Evolutionary conservation across 1,140 invertebrate species (phyloP).

Genomic region (Cyphomyrmex costatus): DNA sequence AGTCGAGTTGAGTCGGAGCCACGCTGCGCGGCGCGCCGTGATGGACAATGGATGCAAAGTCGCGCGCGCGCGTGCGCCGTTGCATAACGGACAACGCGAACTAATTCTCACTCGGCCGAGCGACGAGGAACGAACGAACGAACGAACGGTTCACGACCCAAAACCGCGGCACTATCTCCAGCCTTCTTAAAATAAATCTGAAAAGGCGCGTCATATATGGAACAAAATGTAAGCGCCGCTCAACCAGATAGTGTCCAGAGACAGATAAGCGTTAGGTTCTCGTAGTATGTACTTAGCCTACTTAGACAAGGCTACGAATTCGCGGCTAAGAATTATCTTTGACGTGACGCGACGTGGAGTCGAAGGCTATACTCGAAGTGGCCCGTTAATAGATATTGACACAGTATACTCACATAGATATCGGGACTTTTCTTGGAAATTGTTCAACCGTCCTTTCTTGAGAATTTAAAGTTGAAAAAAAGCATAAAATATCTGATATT

Average conservation of each 20-base stretch:
- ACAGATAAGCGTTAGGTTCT: constrained; percentile 56
- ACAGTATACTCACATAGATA: neutral
- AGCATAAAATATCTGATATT: neutral
- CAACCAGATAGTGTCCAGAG: neutral
- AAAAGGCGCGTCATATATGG: neutral
- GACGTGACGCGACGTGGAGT: constrained; percentile 10
- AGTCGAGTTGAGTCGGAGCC: neutral
- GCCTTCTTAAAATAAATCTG: constrained; percentile 19
- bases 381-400: constrained; percentile 14
- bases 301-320: constrained; percentile 48
- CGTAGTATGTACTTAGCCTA: constrained; percentile 41
- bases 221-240: constrained; percentile 1
- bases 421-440: neutral
- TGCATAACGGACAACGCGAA: constrained; percentile 43
- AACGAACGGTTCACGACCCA: constrained; percentile 1
- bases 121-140: neutral
- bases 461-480: neutral
- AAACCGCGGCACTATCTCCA: constrained; percentile 2
- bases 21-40: neutral
- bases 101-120: constrained; percentile 23
- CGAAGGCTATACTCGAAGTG: constrained; percentile 6
- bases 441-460: neutral
- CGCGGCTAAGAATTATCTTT: constrained; percentile 44
- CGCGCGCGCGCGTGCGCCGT: constrained; percentile 9
- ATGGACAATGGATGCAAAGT: constrained; percentile 52